Evolutionary conservation across 2,797 vertebrate species (phyloP), one percentile per base, ranked within the genome.

Genomic region (Rousettus madagascariensis): DNA sequence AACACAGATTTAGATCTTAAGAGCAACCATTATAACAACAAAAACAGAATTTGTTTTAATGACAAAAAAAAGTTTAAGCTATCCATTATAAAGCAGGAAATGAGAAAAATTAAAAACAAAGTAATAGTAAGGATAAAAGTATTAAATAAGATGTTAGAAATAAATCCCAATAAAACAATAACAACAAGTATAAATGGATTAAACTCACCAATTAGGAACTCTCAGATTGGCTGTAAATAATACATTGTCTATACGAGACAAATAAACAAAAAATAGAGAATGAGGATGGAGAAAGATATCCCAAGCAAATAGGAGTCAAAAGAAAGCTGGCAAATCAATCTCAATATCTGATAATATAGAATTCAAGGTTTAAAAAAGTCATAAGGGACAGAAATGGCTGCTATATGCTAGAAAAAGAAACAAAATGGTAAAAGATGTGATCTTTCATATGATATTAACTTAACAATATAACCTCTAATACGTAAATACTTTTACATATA

Each of bases 11-110:
- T 38, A 19, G 36, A 36, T 77, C 53, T 83, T 95, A 82, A 79
- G 59, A 75, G 33, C 66, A 93, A 78, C 2, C 10, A 30, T 53
- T 17, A 19, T 13, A 46, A 83, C 7, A 83, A 77, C 8, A 91
- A 82, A 94, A 85, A 80, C 9, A 86, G 24, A 91, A 96, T 85
- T 74, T 69, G 66, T 93, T 87, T 74, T 84, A 95, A 77, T 49
- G 33, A 66, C 22, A 79, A 71, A 43, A 72, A 92, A 86, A 33
- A 4, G 22, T 3, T 26, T 63, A 43, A 53, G 22, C 49, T 84
- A 63, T 43, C 41, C 19, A 59, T 46, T 49, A 75, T 7, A 94
- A 66, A 92, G 46, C 63, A 90, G 9, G 22, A 95, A 91, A 46
- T 46, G 30, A 71, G 24, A 51, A 69, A 88, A 83, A 49, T n/a